These are phyloP conservation scores for Varanus komodoensis DNA, from an alignment of 2,113 vertebrate species.

Conservation along the genomic window DNA sequence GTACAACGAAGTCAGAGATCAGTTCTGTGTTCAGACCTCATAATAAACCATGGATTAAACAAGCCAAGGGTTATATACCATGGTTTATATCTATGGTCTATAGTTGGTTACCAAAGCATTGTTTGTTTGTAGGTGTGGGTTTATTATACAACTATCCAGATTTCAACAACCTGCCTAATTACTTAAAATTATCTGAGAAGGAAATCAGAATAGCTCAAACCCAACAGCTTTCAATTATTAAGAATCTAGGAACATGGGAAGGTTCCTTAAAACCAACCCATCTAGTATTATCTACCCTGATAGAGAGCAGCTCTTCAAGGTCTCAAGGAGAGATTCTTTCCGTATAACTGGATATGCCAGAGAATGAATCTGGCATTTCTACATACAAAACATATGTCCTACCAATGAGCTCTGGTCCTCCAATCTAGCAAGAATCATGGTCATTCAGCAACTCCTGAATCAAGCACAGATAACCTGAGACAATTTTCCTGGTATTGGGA, in stretches of 20 bases:
- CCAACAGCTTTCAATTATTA: fast-evolving
- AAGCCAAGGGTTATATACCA: no score
- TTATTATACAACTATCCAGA: no score
- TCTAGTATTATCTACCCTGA: neutral
- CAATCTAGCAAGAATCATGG: neutral
- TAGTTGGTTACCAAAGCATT: no score
- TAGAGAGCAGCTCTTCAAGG: neutral
- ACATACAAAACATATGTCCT: neutral
- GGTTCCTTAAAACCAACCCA: neutral
- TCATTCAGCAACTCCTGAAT: neutral
- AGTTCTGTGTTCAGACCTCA: no score
- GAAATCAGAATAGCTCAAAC: neutral
- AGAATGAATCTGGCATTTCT: neutral
- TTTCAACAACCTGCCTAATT: no score
- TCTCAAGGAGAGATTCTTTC: neutral
- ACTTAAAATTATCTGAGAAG: neutral
- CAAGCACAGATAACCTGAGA: neutral
- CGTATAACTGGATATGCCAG: neutral
- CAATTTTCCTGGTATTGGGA: neutral
- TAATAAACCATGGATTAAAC: no score
- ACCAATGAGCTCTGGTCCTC: neutral
- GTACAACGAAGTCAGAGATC: no score
- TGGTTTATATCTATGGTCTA: no score
- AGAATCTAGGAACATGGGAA: constrained; percentile 4
- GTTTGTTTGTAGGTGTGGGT: no score